Conservation (phyloP, 2,113 vertebrate genomes). For the Oncorhynchus kisutch region DNA sequence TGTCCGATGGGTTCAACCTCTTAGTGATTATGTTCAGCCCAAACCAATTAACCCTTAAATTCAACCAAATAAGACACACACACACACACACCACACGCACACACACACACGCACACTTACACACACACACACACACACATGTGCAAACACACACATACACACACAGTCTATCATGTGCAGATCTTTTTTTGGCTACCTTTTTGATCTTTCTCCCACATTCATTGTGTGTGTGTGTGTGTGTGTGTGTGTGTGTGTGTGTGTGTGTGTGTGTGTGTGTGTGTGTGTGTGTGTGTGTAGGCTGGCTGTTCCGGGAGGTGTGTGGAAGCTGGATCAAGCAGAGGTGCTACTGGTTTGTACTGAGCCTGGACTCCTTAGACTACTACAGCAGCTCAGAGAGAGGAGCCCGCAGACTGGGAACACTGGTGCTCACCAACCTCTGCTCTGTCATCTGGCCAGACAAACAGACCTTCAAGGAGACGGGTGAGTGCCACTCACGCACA, state of each 20-base stretch:
- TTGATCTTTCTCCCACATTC: too few relatives aligned
- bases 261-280: too few relatives aligned
- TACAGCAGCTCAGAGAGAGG: slow-evolving; percentile 85
- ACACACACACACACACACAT: too few relatives aligned
- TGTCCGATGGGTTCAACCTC: neutral
- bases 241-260: too few relatives aligned
- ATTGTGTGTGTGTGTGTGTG: too few relatives aligned
- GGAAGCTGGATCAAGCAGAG: slow-evolving; percentile 87
- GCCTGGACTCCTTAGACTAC: slow-evolving; percentile 89
- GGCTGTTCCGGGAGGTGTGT: slow-evolving; percentile 87
- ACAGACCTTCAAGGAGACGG: slow-evolving; percentile 89
- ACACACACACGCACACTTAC: too few relatives aligned
- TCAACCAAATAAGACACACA: slow-evolving; percentile 49
- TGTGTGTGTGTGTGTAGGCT: slow-evolving; percentile 72
- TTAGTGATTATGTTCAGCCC: slow-evolving; percentile 7
- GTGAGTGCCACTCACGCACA: slow-evolving; percentile 63
- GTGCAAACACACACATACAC: too few relatives aligned
- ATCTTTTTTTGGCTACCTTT: too few relatives aligned
- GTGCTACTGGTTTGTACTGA: slow-evolving; percentile 93
- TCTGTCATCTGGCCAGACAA: slow-evolving; percentile 94
- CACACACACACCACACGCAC: too few relatives aligned
- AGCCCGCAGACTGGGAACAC: slow-evolving; percentile 82
- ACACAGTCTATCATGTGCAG: too few relatives aligned
- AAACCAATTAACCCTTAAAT: slow-evolving; percentile 16
- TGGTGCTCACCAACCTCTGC: slow-evolving; percentile 94